Conservation (phyloP, 2,888 invertebrate genomes). For the Uloborus plumipes region DNA sequence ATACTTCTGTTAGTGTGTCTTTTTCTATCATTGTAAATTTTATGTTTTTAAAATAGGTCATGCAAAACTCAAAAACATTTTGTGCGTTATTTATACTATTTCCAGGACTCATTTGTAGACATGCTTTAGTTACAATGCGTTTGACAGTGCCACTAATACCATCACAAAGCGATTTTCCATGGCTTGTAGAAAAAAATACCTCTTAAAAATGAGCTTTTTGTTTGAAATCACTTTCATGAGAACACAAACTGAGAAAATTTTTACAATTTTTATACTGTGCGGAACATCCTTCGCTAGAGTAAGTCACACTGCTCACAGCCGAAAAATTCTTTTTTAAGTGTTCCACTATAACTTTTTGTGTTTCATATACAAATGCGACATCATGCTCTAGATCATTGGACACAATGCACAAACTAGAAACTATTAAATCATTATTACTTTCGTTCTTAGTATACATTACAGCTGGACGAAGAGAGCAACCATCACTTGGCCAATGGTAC, state of each 20-base stretch:
- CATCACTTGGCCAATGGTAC: not conserved
- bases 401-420: not conserved
- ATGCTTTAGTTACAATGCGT: not conserved
- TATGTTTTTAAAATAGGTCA: not conserved
- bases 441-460: no score
- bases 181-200: constrained; percentile 5
- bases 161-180: constrained; percentile 5
- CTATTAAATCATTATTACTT: not conserved
- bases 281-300: not conserved
- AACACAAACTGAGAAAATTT: not conserved
- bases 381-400: not conserved
- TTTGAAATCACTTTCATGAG: no score
- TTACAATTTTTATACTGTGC: no score
- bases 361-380: not conserved
- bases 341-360: not conserved
- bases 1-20: not conserved
- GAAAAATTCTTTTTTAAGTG: not conserved
- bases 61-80: not conserved
- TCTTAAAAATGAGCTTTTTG: no score
- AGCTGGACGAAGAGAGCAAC: not conserved
- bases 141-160: not conserved
- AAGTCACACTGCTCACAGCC: not conserved
- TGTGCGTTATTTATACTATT: no score
- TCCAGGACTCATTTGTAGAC: not conserved
- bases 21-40: not conserved